Percentiles rank a stretch among this genome's conserved stretches.
phyloP scores from a whole-genome alignment of 2,797 vertebrate genomes.

The Notoglanidium macrostoma region DNA sequence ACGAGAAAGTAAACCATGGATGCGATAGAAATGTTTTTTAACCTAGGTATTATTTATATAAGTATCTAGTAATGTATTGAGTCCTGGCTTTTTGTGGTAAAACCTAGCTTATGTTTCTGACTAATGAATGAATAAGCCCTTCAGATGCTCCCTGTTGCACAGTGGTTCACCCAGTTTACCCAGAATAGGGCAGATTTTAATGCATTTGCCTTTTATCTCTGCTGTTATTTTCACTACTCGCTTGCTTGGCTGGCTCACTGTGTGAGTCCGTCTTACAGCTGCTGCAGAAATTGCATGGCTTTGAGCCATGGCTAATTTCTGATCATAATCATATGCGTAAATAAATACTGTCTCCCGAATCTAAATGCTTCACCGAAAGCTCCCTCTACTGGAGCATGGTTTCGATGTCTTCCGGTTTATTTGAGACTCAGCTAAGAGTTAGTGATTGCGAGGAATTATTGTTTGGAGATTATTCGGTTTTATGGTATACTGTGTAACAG shows the following conservation, averaged over 20 bases:
- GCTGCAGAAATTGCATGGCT: constrained; percentile 32
- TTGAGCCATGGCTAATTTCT: constrained; percentile 49
- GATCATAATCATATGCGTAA: constrained; percentile 50
- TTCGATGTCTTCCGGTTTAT: constrained; percentile 8
- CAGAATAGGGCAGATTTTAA: neutral
- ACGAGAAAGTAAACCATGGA: neutral
- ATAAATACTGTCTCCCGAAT: constrained; percentile 46
- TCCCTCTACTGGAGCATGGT: constrained; percentile 9
- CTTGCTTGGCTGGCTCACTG: constrained; percentile 10
- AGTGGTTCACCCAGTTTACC: neutral
- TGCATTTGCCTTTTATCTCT: neutral
- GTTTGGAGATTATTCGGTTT: neutral
- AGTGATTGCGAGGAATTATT: neutral
- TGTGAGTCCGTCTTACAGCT: constrained; percentile 28
- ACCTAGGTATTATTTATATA: neutral
- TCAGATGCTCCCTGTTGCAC: neutral
- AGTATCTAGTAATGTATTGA: neutral
- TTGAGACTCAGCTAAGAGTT: neutral
- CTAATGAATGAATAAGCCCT: neutral
- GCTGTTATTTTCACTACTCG: neutral
- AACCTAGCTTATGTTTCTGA: neutral
- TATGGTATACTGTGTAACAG: neutral
- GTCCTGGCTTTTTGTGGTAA: neutral
- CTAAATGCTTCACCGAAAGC: constrained; percentile 34
- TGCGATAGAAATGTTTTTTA: neutral